Evolutionary conservation across 1,140 invertebrate species (phyloP), one percentile per base, ranked within the genome.

Genomic region (Drosophila pachea): DNA sequence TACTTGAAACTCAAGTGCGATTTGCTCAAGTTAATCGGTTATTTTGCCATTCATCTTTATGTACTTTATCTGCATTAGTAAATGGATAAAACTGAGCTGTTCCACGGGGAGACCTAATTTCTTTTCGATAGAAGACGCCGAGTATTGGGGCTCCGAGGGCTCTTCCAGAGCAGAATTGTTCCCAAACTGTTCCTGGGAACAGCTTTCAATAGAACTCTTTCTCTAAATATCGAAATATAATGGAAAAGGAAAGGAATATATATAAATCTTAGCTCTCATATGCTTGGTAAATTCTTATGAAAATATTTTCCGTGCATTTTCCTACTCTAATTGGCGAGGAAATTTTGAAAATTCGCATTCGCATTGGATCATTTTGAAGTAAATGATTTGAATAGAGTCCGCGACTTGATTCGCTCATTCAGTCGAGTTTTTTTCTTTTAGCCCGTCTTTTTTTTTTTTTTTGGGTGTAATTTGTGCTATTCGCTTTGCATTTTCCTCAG

Each of bases 381-480:
- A 36, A 65, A 73, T 73, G 71, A 73, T 73, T 4, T 49, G 4
- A 12, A 55, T n/a, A 6, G 12, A 12, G 9, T 14, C 32, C 38
- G 5, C 61, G 49, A n/a, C 42, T 68, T 40, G 16, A 35, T 67
- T 64, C 58, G 58, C 72, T 60, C 59, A 79, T 73, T 73, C 22
- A 22, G n/a, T 22, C 1, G 22, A 22, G 22, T 78, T 77, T 79
- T 54, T 75, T 68, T 68, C 55, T 33, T 14, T 48, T 61, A 61
- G 55, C 3, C 22, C 22, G 22, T 22, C 22, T 22, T 22, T 22
- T 45, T 22, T 58, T 74, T 71, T 71, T 58, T 33, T 32, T 61
- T 69, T 72, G 60, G 68, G 67, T 78, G 64, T 67, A 64, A 78
- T 58, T 72, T 82, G 33, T 71, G 60, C 50, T 62, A 48, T 76